Evolutionary conservation across 1,140 invertebrate species (phyloP), one percentile per base, ranked within the genome.

Genomic region (Micrasema minimum): DNA sequence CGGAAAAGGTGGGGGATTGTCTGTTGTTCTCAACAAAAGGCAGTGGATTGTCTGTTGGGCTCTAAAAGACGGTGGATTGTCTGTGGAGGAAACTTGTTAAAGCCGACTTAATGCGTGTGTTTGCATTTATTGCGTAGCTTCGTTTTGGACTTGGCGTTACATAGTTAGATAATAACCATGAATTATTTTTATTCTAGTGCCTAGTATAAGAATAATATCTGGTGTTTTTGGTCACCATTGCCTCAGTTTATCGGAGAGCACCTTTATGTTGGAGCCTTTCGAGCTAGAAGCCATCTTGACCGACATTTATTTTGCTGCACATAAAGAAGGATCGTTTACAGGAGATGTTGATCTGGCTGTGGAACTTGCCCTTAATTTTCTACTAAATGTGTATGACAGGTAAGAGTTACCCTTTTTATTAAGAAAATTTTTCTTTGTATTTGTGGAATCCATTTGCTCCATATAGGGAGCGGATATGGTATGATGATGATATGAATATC

Each of bases 311-410:
- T 88, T 88, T 82, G 86, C 86, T 26, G 85, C 88, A 1, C 85
- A 88, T 69, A 89, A 89, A 74, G 85, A 87, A 76, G 84, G 83
- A 51, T 64, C 85, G 23, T 84, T 82, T 51, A 80, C 81, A 64
- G 84, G 85, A 38, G 85, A 89, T 75, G 82, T 88, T 55, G 86
- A 88, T 72, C 75, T 85, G 62, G 80, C 84, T 53, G 85, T 87
- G 18, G 87, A 89, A 72, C 75, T 90, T 23, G 79, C 87, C 65
- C 79, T 89, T 31, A 89, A 89, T 78, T 84, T 89, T 66, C 78
- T 90, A 22, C 82, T 89, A 16, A 89, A 89, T 82, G 79, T 89
- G 71, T 90, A 86, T 85, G 89, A 90, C 79, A 82, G 80, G 88
- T 89, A 81, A 38, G 41, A 31, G 2, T 31, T 31, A n/a, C n/a